Base-by-base conservation (phyloP, 1,140 invertebrate species). In the Cotesia chilonis region DNA sequence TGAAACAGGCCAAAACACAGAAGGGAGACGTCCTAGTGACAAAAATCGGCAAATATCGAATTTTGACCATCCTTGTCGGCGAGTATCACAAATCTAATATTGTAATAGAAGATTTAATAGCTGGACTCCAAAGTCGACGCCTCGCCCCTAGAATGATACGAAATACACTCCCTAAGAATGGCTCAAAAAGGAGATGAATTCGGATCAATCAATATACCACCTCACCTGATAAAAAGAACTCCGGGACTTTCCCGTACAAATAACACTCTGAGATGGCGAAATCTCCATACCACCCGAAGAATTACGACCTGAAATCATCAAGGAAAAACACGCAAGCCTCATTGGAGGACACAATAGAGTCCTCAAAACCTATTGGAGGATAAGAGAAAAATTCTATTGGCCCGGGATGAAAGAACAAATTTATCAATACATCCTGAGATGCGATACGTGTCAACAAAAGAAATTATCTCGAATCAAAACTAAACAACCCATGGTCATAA, bases 271-370 rank as follows among this genome's bases (percentile, higher is more conserved):
- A 14, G 35, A 64, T 4, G 72, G 72, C 9, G 20, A 12, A 6
- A 65, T 73, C 14, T 28, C 17, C 41, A 41, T 63, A 20, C 72
- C 67, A 12, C 52, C 41, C 7, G 47, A 64, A 7, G 57, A 64
- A 28, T 6, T 14, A 2, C 20, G 54, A 4, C 37, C 38, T 10
- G 51, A 64, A 69, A 73, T 73, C 9, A 73, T 73, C 1, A 12
- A 68, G 7, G 67, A 73, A 69, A 41, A 60, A 51, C 68, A 73
- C 14, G 51, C 35, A 4, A 70, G 70, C 36, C 28, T 63, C 9
- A 17, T 41, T 3, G 68, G 71, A 14, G 68, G 68, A 1, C 74
- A 73, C 41, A 74, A 74, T 0, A 68, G 68, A 0, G 47, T 73
- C 6, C 61, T 55, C 14, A 73, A 69, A 64, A 69, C 61, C 0